Evolutionary conservation across 2,888 invertebrate genomes (phyloP), one percentile per base, ranked within the genome.

Genomic region (Rhorus exstirpatorius): DNA sequence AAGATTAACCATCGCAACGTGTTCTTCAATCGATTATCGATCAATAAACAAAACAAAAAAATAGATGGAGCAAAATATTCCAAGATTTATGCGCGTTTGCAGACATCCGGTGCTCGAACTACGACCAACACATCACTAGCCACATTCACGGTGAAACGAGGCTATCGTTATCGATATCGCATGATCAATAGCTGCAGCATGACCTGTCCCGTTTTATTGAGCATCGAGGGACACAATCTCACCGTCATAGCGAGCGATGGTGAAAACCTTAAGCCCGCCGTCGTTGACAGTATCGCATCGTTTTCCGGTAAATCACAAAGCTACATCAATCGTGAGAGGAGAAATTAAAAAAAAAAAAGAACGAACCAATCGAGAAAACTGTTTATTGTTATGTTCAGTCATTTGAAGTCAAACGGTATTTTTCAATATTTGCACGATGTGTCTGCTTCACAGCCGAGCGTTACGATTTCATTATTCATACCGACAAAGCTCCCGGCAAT

Each of bases 381-480:
- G 6, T 31, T 31, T 6, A 31, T 31, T 6, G 31, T 31, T 31
- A 31, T 6, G 31, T 31, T 26, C 26, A 46, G 91, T 94, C 24
- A 94, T 8, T 7, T 7, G 4, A 95, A 75, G 8, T 49, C n/a
- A n/a, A n/a, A n/a, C n/a, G n/a, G n/a, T n/a, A n/a, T n/a, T n/a
- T n/a, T n/a, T n/a, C n/a, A n/a, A n/a, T n/a, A n/a, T n/a, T n/a
- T n/a, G n/a, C n/a, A n/a, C n/a, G n/a, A n/a, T n/a, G n/a, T n/a
- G n/a, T 58, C 17, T 58, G 10, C 7, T 12, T 6, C 31, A 38
- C 93, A 93, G 96, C 96, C 0, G 96, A 96, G 87, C 93, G 96
- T 35, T 94, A 94, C 91, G 96, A 96, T 85, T 94, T 95, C 2
- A 93, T 95, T 0, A 87, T 96, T 1, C 88, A 90, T 35, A 93